Evolutionary conservation across 2,888 invertebrate genomes (phyloP).

Genomic region (Drosophila neotestacea): DNA sequence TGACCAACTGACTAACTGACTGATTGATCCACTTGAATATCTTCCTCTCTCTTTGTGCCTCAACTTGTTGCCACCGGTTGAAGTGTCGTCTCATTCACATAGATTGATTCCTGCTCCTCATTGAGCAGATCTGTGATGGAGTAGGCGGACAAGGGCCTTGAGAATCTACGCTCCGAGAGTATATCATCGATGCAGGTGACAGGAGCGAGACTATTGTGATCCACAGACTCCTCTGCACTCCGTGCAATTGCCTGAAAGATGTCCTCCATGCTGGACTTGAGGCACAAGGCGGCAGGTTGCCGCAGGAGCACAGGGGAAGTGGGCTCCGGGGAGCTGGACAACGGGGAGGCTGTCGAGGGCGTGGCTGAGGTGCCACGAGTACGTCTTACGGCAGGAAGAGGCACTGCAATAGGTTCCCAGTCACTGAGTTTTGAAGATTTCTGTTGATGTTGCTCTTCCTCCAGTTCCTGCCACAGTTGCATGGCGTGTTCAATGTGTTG

Average conservation of each 20-base stretch:
- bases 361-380: conserved; percentile 76
- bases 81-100: conserved; percentile 71
- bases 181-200: conserved; percentile 84
- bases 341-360: conserved; percentile 78
- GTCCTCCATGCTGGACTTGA: conserved; percentile 83
- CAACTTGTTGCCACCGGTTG: conserved; percentile 50
- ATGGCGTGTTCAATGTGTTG: conserved; percentile 81
- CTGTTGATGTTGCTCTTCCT: conserved; percentile 51
- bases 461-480: conserved; percentile 76
- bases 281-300: conserved; percentile 73
- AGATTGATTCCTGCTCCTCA: conserved; percentile 79
- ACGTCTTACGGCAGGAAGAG: conserved; percentile 53
- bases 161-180: conserved; percentile 83
- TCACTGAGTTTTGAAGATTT: conserved; percentile 27
- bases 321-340: conserved; percentile 70
- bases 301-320: conserved; percentile 68
- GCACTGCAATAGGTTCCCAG: conserved; percentile 65
- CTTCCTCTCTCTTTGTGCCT: conserved; percentile 3
- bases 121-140: conserved; percentile 85
- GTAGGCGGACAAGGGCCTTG: conserved; percentile 84
- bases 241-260: conserved; percentile 83
- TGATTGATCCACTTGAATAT: conserved; percentile 2
- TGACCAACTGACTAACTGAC: conserved; percentile 22
- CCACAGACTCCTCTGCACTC: conserved; percentile 74
- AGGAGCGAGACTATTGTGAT: conserved; percentile 72